Evolutionary conservation across 30 jellyfish, hydroid and myxozoan genomes (phyloP).

Genomic region (Clytia hemisphaerica): DNA sequence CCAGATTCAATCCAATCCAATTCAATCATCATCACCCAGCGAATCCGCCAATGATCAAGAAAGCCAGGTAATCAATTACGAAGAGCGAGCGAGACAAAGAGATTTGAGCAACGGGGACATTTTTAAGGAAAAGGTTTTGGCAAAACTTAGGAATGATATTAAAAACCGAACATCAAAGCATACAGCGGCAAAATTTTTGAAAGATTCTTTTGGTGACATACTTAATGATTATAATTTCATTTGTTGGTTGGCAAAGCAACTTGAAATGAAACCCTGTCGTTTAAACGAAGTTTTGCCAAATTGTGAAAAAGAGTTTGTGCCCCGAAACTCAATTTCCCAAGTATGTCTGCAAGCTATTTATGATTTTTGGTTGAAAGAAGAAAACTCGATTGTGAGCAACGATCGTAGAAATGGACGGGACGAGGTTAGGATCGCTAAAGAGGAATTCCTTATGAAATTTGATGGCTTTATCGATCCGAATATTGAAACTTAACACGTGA

Average conservation of each 20-base stretch:
- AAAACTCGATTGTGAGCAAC: not conserved
- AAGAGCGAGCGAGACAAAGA: too few relatives aligned
- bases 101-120: too few relatives aligned
- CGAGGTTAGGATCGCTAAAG: too few relatives aligned
- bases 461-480: not conserved
- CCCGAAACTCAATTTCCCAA: not conserved
- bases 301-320: not conserved
- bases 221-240: not conserved
- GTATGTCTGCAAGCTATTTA: not conserved
- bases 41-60: too few relatives aligned
- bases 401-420: conserved; percentile 15
- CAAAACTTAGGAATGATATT: too few relatives aligned
- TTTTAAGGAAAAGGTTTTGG: too few relatives aligned
- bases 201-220: not conserved
- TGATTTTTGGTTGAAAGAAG: not conserved
- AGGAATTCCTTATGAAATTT: too few relatives aligned
- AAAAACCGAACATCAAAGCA: not conserved
- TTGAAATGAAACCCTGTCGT: not conserved
- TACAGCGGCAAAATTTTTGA: not conserved
- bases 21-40: too few relatives aligned
- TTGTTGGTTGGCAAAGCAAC: not conserved
- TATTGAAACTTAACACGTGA: not conserved
- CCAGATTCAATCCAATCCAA: too few relatives aligned
- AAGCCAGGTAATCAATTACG: too few relatives aligned
- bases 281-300: not conserved